Conservation (phyloP, 1,140 invertebrate genomes). For the Drosophila ficusphila region DNA sequence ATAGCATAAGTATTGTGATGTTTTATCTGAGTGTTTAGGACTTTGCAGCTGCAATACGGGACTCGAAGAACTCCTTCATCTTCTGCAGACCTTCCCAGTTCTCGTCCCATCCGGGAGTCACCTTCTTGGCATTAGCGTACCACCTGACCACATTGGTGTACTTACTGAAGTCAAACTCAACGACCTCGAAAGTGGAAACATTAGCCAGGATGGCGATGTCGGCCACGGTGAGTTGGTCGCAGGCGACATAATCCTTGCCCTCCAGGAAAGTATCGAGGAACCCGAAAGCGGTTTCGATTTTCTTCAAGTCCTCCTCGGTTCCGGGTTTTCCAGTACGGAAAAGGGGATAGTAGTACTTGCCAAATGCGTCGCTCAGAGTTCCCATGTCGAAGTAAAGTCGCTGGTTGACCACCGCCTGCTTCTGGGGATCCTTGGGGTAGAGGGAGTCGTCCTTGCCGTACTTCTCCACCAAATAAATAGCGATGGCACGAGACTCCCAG, state of each 20-base stretch:
- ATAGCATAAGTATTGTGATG: no score
- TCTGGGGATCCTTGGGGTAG: conserved; percentile 86
- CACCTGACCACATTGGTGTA: conserved; percentile 89
- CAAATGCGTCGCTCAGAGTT: conserved; percentile 80
- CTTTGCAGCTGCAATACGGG: background rate
- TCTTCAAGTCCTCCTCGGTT: conserved; percentile 87
- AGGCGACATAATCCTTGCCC: conserved; percentile 87
- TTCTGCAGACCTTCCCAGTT: conserved; percentile 82
- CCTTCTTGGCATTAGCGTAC: conserved; percentile 88
- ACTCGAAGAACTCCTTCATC: conserved; percentile 5
- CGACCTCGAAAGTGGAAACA: conserved; percentile 87
- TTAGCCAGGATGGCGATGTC: conserved; percentile 87
- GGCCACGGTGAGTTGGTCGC: conserved; percentile 89
- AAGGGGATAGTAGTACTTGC: conserved; percentile 87
- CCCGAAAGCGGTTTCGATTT: conserved; percentile 87
- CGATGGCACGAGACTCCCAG: conserved; percentile 73
- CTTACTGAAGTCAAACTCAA: conserved; percentile 87
- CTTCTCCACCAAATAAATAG: conserved; percentile 62
- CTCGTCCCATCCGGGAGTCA: conserved; percentile 89
- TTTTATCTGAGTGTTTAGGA: background rate
- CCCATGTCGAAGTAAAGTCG: conserved; percentile 87
- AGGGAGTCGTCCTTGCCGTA: conserved; percentile 84
- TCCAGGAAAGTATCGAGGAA: conserved; percentile 88
- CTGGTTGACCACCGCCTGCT: conserved; percentile 85
- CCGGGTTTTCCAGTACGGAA: conserved; percentile 86